A percentile compares a stretch with the other conserved stretches of the same genome.
These are phyloP conservation scores for Podarcis muralis DNA, from an alignment of 2,113 vertebrate genomes.

Conservation along the genomic window DNA sequence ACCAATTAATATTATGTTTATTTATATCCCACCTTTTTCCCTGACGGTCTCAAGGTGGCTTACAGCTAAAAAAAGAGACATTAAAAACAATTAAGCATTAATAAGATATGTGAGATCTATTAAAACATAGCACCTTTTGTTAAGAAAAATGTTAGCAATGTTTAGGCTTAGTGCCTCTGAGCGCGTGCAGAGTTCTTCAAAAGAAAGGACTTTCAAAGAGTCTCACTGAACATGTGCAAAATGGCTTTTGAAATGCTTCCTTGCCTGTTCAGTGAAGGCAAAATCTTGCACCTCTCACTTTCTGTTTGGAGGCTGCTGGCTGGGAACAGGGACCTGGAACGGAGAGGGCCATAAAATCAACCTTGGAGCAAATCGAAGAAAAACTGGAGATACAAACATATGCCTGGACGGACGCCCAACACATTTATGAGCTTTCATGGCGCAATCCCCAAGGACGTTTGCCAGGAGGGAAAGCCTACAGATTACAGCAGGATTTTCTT, in stretches of 20 bases:
- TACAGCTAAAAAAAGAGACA: no score
- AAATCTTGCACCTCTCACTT: background rate
- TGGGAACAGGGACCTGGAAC: background rate
- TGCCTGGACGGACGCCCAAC: background rate
- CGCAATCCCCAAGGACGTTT: no score
- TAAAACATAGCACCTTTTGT: no score
- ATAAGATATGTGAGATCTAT: no score
- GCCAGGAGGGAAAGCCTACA: no score
- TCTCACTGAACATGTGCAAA: background rate
- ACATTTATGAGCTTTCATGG: background rate
- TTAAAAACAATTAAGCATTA: no score
- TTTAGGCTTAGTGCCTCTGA: background rate
- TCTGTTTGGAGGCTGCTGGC: background rate
- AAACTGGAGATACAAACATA: background rate
- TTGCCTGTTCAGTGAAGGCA: background rate
- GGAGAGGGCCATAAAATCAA: background rate
- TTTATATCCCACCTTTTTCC: no score
- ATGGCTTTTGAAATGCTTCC: background rate
- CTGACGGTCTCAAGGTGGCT: no score
- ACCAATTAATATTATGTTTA: no score
- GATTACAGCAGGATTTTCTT: no score
- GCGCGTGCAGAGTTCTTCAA: no score
- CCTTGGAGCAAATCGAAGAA: background rate
- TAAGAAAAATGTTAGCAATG: background rate
- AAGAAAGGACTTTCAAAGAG: background rate